Conservation (phyloP, 1,140 invertebrate genomes). For the Dolichoris vasculosae region DNA sequence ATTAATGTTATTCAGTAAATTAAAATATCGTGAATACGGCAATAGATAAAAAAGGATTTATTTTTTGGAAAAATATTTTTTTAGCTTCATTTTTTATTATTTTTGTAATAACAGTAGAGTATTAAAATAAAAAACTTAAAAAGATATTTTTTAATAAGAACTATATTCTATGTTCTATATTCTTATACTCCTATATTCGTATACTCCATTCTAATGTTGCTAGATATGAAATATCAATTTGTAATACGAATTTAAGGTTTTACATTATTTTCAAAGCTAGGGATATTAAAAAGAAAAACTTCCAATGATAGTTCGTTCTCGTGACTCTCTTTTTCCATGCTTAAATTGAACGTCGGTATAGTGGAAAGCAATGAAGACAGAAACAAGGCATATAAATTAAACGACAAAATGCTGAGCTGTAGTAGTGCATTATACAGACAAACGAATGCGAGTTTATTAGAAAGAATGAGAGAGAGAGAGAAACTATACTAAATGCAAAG, state of each 20-base stretch:
- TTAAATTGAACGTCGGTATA: conserved; percentile 35
- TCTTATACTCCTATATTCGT: neutral
- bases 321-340: neutral
- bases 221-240: conserved; percentile 1
- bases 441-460: neutral
- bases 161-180: neutral
- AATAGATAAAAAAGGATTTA: too few relatives aligned
- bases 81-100: too few relatives aligned
- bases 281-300: neutral
- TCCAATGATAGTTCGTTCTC: neutral
- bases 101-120: too few relatives aligned
- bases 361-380: neutral
- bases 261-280: conserved; percentile 31
- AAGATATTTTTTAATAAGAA: too few relatives aligned
- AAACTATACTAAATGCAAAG: neutral
- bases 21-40: too few relatives aligned
- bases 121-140: too few relatives aligned
- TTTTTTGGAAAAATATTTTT: too few relatives aligned
- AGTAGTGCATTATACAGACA: neutral
- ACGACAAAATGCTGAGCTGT: conserved; percentile 40
- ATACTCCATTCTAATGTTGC: too few relatives aligned
- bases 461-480: conserved; percentile 10
- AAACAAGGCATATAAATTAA: conserved; percentile 41
- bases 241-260: conserved; percentile 28
- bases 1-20: too few relatives aligned